Evolutionary conservation across 2,888 invertebrate genomes (phyloP), one percentile per base, ranked within the genome.

Genomic region (Coenonympha glycerion): DNA sequence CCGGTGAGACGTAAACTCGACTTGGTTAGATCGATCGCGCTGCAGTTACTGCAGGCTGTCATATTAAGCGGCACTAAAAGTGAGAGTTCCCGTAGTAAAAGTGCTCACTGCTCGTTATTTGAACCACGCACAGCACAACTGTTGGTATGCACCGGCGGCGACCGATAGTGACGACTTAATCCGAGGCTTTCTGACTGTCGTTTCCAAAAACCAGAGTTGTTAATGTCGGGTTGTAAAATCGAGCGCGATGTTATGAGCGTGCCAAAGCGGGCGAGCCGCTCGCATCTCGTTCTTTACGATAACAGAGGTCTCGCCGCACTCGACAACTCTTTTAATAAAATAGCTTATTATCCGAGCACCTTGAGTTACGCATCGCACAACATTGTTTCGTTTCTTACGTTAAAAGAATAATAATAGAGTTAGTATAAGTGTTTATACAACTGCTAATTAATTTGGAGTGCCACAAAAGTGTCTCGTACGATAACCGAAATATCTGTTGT

Each of bases 171-270:
- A 76, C 76, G 80, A 71, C 61, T 76, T 75, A 75, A 80, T 79
- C 76, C 73, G 73, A 65, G 62, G 64, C 68, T 80, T 77, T 77
- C 72, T 63, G 68, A 71, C 61, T 71, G 71, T 70, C 63, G 77
- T 79, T 79, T 76, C 81, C 81, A 73, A 86, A 84, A 83, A 79
- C 75, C 71, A 73, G 79, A 73, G 73, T 73, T 72, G 74, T 80
- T 77, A 79, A 79, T 74, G 74, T 78, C 72, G 69, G 71, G 73
- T 76, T 77, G 76, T 79, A 77, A 78, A 75, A 68, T 71, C 70
- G 71, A 71, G 68, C 73, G 75, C 76, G 79, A 71, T 78, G 76
- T 71, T n/a, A 72, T 71, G 71, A 72, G 73, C 69, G 76, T 72
- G 71, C 61, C 65, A 67, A 64, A 68, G 73, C 72, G 70, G 66